Base-by-base conservation (phyloP, 2,113 vertebrate species). In the Aramus guarauna region DNA sequence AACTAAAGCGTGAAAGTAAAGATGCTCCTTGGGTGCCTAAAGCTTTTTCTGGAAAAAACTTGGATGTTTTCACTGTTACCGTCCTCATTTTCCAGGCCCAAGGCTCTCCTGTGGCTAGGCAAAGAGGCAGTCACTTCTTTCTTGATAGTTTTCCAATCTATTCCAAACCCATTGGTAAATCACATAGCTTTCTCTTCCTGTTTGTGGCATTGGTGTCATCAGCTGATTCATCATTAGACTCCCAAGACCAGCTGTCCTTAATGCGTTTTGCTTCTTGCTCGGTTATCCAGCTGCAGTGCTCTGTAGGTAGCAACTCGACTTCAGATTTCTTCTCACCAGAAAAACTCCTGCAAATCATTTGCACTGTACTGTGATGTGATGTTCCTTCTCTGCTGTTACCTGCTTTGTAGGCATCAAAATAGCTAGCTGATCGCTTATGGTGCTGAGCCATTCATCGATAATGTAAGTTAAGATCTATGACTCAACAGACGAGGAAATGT, bases 331-430 rank as follows among this genome's bases (percentile, higher is more conserved):
- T 96, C 92, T 87, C 12, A 19, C 63, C 53, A 66, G 71, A 55
- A 75, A 88, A 92, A 93, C 88, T 68, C 66, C 72, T 50, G 58
- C 56, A 60, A 71, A 32, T 89, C 76, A 37, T 76, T 94, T 85
- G 95, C 58, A 56, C 91, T 96, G 91, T 96, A 55, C 94, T 68
- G 94, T 94, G 91, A 72, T 81, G 85, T 93, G 78, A 6, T 39
- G 77, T 89, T 88, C 59, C 67, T 72, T 94, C 92, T 96, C 87
- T 94, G 96, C 95, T 96, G 92, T 96, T 93, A 92, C 90, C 85
- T 96, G 88, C 94, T 97, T 68, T 92, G 91, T 90, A 95, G 96
- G 92, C 97, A 88, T 95, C 96, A 41, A 20, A 84, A n/a, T 45
- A 64, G 69, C 92, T 94, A 85, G 90, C 67, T 43, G 36, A 15